phyloP scores from a whole-genome alignment of 1,140 invertebrate genomes.

The Ctenoplectra terminalis region DNA sequence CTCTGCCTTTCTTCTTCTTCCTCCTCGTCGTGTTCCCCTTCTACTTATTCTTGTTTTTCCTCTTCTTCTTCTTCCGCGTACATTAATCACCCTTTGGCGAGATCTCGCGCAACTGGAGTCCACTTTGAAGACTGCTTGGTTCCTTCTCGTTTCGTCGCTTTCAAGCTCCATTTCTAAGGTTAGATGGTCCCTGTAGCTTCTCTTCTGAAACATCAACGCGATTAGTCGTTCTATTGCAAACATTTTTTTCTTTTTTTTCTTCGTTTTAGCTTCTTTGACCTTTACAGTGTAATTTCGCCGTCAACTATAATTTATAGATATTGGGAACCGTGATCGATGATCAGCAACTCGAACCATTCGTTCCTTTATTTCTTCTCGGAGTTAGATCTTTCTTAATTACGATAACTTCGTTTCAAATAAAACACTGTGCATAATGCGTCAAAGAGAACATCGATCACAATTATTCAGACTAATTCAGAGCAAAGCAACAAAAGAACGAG shows the following conservation, averaged over 20 bases:
- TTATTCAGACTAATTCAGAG: too few relatives aligned
- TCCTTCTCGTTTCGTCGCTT: neutral
- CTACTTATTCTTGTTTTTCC: neutral
- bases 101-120: slow-evolving; percentile 11
- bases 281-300: neutral
- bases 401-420: neutral
- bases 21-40: neutral
- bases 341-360: neutral
- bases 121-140: slow-evolving; percentile 4
- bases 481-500: neutral
- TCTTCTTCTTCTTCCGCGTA: slow-evolving; percentile 44
- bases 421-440: neutral
- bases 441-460: neutral
- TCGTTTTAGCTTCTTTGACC: neutral
- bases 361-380: neutral
- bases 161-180: neutral
- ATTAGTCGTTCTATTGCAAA: neutral
- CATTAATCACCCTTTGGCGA: slow-evolving; percentile 61
- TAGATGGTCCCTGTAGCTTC: neutral
- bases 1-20: neutral
- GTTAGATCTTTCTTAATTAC: neutral
- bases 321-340: neutral
- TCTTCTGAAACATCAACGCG: neutral
- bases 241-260: too few relatives aligned
- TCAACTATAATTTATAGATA: neutral